Evolutionary conservation across 53 echinoderm and acorn worm genomes (phyloP), one percentile per base, ranked within the genome.

Genomic region (Stichopus horrens): DNA sequence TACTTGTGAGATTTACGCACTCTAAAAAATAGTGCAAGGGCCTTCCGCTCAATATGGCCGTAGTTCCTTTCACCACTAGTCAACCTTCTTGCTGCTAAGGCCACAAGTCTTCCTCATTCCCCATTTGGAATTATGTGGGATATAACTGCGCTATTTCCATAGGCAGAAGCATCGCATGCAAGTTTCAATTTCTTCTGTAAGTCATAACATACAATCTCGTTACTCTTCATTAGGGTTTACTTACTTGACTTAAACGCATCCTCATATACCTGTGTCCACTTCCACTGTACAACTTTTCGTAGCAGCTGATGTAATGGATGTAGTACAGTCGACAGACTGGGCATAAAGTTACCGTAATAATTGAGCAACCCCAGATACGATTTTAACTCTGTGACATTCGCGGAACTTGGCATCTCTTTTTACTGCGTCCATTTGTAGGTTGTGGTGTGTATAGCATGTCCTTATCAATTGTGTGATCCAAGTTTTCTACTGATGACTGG

Each of bases 31-130:
- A 86, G 52, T 10, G 90, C 66, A 6, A 90, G 83, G 0, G 88
- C 92, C 52, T 92, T 83, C 23, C 76, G 90, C 67, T 92, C 92
- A 53, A 92, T 86, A 52, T 92, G 90, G 13, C 90, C 87, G 86
- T 91, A 93, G 23, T 93, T 90, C 73, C 23, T 76, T 54, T 93
- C 88, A 58, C 82, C 82, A 20, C 65, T 83, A 4, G 76, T 73
- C n/a, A 93, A 68, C 7, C 75, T 90, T 22, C 93, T 74, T 6
- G 94, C 92, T 21, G 92, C 92, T 75, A 88, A 94, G 7, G 94
- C 94, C 21, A 92, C 88, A 13, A 92, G 94, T 55, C 86, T 57
- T 53, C 92, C 94, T 58, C n/a, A n/a, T n/a, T 91, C 91, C 21
- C 94, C 92, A 57, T 94, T 90, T 21, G 82, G 82, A 55, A 82